A percentile compares a stretch with the other conserved stretches of the same genome.
Evolutionary conservation across 2,113 vertebrate genomes (phyloP).

Genomic region (Tauraco erythrolophus): DNA sequence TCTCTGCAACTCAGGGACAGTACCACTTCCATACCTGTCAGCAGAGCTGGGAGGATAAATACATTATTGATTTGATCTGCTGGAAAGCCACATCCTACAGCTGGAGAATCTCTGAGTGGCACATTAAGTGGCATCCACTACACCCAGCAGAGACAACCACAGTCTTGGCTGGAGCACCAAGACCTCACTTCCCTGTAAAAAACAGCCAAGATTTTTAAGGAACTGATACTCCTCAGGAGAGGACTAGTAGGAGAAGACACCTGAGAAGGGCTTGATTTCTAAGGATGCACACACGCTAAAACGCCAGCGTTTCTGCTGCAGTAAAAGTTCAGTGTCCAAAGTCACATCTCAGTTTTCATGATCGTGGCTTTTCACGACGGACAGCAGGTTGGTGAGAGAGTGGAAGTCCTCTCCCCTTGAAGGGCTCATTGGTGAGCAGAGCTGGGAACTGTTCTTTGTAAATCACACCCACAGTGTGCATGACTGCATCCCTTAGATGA

Average conservation of each 20-base stretch:
- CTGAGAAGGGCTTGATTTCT: neutral
- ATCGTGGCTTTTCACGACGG: neutral
- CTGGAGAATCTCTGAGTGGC: neutral
- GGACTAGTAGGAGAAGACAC: neutral
- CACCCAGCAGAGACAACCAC: neutral
- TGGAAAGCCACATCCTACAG: neutral
- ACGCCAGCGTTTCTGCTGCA: neutral
- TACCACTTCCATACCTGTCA: neutral
- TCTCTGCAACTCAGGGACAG: neutral
- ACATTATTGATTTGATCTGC: neutral
- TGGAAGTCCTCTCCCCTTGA: neutral
- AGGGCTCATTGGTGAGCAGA: neutral
- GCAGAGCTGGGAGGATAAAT: constrained; percentile 13
- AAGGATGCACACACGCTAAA: neutral
- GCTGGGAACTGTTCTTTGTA: neutral
- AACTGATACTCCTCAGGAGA: neutral
- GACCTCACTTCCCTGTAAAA: neutral
- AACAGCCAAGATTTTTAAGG: neutral
- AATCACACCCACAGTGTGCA: neutral
- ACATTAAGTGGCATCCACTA: neutral
- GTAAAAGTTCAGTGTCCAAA: neutral
- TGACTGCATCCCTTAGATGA: neutral
- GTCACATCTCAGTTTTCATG: neutral
- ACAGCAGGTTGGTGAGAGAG: neutral
- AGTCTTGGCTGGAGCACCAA: neutral